Evolutionary conservation across 2,888 invertebrate genomes (phyloP).

Genomic region (Cryptocephalus moraei): DNA sequence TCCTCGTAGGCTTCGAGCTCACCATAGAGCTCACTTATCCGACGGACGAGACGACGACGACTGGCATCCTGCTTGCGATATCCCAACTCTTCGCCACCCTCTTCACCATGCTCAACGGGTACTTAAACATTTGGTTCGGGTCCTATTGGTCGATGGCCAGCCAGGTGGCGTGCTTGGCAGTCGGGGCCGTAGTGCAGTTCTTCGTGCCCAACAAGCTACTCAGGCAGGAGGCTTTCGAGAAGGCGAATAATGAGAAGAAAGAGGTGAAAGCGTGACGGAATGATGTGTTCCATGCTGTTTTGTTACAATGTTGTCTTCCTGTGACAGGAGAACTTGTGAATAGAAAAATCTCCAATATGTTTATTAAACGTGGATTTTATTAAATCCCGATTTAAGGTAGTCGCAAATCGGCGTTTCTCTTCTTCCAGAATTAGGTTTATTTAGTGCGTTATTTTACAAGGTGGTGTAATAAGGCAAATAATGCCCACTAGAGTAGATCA

Average conservation of each 20-base stretch:
- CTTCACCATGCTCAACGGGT: slow-evolving; percentile 8
- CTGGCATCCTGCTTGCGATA: slow-evolving; percentile 15
- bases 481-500: no score
- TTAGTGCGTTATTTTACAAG: no score
- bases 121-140: slow-evolving; percentile 11
- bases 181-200: slow-evolving; percentile 15
- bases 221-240: slow-evolving; percentile 15
- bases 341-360: no score
- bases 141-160: not conserved
- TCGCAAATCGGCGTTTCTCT: no score
- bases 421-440: no score
- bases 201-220: slow-evolving; percentile 13
- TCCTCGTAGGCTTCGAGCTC: slow-evolving; percentile 20
- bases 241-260: not conserved
- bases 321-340: no score
- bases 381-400: no score
- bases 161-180: slow-evolving; percentile 7
- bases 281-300: no score
- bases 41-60: slow-evolving; percentile 16
- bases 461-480: no score
- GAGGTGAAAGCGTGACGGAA: no score
- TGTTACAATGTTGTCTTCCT: no score
- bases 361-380: no score
- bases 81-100: slow-evolving; percentile 15
- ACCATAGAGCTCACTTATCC: slow-evolving; percentile 21